Evolutionary conservation across 2,113 vertebrate species (phyloP).

Genomic region (Elgaria multicarinata): DNA sequence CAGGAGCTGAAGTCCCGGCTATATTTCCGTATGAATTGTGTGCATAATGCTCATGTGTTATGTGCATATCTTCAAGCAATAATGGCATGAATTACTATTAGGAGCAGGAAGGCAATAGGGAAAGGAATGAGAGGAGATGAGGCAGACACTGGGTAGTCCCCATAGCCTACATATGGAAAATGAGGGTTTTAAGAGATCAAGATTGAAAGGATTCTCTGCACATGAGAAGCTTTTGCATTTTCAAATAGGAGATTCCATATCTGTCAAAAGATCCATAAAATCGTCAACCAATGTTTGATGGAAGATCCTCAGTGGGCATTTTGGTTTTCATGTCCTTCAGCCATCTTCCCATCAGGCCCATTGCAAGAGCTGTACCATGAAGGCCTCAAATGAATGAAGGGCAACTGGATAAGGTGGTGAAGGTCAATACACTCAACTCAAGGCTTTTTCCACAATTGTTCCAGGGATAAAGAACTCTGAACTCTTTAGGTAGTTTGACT

Average conservation of each 20-base stretch:
- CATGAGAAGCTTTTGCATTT: slow-evolving; percentile 12
- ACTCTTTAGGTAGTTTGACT: too few relatives aligned
- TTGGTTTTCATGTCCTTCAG: not conserved
- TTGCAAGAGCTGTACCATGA: not conserved
- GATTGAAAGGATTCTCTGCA: slow-evolving; percentile 40
- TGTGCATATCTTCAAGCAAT: not conserved
- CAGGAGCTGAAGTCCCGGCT: not conserved
- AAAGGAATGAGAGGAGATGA: not conserved
- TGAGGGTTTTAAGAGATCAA: not conserved
- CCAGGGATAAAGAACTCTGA: too few relatives aligned
- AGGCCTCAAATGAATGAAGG: not conserved
- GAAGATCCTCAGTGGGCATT: not conserved
- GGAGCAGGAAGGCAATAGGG: not conserved
- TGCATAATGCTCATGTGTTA: not conserved
- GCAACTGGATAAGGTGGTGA: not conserved
- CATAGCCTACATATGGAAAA: not conserved
- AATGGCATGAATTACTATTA: not conserved
- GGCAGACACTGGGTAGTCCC: not conserved
- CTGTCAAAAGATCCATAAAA: not conserved
- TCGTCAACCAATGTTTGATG: not conserved
- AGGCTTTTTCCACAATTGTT: not conserved
- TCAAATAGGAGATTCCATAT: not conserved
- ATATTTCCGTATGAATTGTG: not conserved
- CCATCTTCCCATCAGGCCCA: not conserved
- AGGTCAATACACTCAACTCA: not conserved